Evolutionary conservation across 2,888 invertebrate species (phyloP), one percentile per base, ranked within the genome.

Genomic region (Lepidocyrtoides sp.): DNA sequence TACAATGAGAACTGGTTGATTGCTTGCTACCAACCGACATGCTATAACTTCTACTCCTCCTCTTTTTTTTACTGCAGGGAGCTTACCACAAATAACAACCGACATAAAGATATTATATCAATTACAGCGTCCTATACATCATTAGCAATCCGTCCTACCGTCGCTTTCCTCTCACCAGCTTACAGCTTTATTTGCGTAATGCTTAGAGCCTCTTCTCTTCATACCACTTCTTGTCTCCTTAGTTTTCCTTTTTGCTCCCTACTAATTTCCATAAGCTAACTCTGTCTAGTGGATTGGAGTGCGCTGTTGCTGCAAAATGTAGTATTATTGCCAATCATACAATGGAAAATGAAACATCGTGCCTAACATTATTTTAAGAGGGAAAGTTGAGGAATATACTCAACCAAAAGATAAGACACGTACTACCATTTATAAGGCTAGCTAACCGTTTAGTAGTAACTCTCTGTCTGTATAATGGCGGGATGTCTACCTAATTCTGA

Each of bases 71-170:
- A 7, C 26, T 48, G 66, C 29, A 48, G 26, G 77, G 54, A 41
- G 81, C 81, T 81, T 14, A 41, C 81, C 66, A 66, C 44, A 83
- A 83, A 66, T 48, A 66, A 66, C 66, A 66, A 32, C 48, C 44
- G 66, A 66, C 48, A 54, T 36, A 60, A 14, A 63, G 69, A 85
- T 75, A 77, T 79, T 89, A 79, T 81, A 72, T 83, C 89, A 89
- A 82, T 89, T 89, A 82, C 89, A 82, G 44, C 57, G 57, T 57
- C 57, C 57, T 60, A 4, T 54, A 83, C 89, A 83, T 82, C 82
- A 75, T 82, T 82, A 75, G 81, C 81, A 81, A 81, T 60, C 81
- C 60, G n/a, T 81, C 32, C 72, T 29, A n/a, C 57, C 72, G 54
- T 66, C 60, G 10, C 57, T 17, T 29, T 36, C 63, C 36, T 29